Evolutionary conservation across 2,888 invertebrate genomes (phyloP).

Genomic region (Coenonympha arcania): DNA sequence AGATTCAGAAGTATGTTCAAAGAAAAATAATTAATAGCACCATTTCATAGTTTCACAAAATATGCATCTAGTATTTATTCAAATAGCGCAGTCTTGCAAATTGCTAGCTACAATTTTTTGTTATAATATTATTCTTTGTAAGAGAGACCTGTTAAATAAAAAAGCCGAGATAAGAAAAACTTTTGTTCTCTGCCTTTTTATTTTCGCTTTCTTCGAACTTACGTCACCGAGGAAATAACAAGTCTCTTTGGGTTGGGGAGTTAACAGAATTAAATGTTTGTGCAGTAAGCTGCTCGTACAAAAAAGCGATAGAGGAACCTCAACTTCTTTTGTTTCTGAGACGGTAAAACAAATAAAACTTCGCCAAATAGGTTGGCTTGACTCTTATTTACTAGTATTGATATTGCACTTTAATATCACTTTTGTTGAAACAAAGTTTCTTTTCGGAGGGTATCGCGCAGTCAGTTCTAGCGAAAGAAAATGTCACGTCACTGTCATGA

Average conservation of each 20-base stretch:
- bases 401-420: not conserved
- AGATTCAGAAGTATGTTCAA: no score
- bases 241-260: slow-evolving; percentile 6
- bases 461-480: no score
- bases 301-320: not conserved
- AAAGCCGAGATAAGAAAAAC: slow-evolving; percentile 7
- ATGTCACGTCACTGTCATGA: no score
- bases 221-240: slow-evolving; percentile 18
- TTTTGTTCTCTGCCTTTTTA: slow-evolving; percentile 10
- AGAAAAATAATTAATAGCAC: no score
- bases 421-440: no score
- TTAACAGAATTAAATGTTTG: slow-evolving; percentile 11
- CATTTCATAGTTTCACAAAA: no score
- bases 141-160: not conserved
- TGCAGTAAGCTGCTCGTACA: not conserved
- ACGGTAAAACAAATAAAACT: not conserved
- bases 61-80: not conserved
- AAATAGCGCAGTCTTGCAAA: not conserved
- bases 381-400: not conserved
- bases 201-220: slow-evolving; percentile 14
- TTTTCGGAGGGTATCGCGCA: no score
- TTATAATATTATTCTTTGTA: slow-evolving; percentile 1
- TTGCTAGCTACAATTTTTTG: not conserved
- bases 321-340: not conserved
- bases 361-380: not conserved